phyloP scores from a whole-genome alignment of 2,113 vertebrate genomes.

The Neoarius graeffei region DNA sequence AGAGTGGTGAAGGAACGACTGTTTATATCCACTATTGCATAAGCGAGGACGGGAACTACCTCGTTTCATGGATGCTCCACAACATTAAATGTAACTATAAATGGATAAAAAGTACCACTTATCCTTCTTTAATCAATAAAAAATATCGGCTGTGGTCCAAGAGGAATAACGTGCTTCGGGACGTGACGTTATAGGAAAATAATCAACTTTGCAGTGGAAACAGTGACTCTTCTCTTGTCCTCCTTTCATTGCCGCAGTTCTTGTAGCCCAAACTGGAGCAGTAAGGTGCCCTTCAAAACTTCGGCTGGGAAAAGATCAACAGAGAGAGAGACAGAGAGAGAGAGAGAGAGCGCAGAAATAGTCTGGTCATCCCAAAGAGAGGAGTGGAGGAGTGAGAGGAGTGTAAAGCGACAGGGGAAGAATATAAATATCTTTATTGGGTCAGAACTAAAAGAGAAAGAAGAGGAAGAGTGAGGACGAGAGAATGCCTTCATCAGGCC shows the following conservation, averaged over 20 bases:
- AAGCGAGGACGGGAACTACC: too few relatives aligned
- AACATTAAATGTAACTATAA: background rate
- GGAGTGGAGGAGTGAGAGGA: slow-evolving; percentile 26
- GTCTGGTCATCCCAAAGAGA: slow-evolving; percentile 49
- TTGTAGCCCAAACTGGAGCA: slow-evolving; percentile 49
- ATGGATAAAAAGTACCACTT: background rate
- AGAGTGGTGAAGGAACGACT: too few relatives aligned
- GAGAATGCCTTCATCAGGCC: background rate
- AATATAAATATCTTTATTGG: slow-evolving; percentile 56
- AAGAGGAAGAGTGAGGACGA: slow-evolving; percentile 46
- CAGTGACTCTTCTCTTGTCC: background rate
- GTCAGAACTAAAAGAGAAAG: slow-evolving; percentile 24
- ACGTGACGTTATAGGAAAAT: background rate
- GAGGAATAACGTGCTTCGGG: background rate
- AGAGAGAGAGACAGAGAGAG: slow-evolving; percentile 1
- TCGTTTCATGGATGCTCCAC: background rate
- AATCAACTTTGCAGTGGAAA: background rate
- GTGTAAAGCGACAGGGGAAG: slow-evolving; percentile 27
- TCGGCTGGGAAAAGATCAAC: slow-evolving; percentile 23
- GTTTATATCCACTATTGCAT: too few relatives aligned
- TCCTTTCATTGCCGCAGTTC: slow-evolving; percentile 32
- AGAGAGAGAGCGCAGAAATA: slow-evolving; percentile 41
- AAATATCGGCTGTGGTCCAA: background rate
- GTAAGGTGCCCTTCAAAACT: slow-evolving; percentile 49
- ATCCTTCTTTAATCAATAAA: background rate